Percentiles rank a stretch among this genome's conserved stretches.
Conservation (phyloP, 2,113 vertebrate genomes). For the Jaculus jaculus region DNA sequence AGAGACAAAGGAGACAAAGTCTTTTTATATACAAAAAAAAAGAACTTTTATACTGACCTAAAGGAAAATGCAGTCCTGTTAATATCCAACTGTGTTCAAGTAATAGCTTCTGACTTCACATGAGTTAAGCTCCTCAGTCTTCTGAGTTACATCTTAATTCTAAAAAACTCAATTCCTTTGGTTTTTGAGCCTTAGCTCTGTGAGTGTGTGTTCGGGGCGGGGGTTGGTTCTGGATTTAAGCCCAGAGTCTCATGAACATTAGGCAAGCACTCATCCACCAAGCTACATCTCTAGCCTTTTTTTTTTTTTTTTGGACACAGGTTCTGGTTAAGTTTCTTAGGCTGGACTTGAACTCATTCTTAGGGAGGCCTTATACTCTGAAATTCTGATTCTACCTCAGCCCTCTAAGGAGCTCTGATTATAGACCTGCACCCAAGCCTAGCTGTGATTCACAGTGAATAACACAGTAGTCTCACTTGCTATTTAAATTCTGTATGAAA, state of each 20-base stretch:
- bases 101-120: constrained; percentile 23
- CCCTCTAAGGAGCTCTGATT: not conserved
- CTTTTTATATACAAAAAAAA: constrained; percentile 42
- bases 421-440: not conserved
- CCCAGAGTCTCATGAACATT: too few species aligned
- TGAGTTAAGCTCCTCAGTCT: constrained; percentile 19
- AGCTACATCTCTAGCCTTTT: too few species aligned
- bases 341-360: not conserved
- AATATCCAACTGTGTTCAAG: constrained; percentile 56
- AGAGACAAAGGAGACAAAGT: not conserved
- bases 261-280: too few species aligned
- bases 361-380: not conserved
- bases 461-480: not conserved
- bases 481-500: constrained; percentile 46
- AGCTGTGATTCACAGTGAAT: not conserved
- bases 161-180: constrained; percentile 41
- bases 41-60: constrained; percentile 35
- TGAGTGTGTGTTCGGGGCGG: too few species aligned
- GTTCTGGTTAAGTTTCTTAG: not conserved
- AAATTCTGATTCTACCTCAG: not conserved
- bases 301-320: too few species aligned
- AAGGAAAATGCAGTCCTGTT: constrained; percentile 42
- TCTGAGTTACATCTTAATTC: constrained; percentile 23
- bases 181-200: not conserved
- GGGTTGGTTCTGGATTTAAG: too few species aligned